These are phyloP conservation scores for Puffinus mauretanicus DNA, from an alignment of 2,113 vertebrate genomes.

Conservation along the genomic window DNA sequence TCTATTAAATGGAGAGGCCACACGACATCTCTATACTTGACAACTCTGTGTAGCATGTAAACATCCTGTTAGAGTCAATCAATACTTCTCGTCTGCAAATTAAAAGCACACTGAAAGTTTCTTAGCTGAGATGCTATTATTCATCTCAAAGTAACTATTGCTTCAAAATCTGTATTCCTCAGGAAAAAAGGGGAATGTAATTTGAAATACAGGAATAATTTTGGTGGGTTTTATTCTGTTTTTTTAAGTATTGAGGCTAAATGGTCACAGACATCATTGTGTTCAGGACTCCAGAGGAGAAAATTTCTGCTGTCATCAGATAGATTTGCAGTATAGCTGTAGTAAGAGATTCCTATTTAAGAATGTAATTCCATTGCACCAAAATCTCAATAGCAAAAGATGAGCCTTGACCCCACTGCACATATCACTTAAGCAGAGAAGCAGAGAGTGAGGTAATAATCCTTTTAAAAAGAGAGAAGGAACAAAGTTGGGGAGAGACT, in stretches of 20 bases:
- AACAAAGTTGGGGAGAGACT: accelerated
- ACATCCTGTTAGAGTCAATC: not conserved
- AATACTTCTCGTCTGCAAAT: not conserved
- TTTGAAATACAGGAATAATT: not conserved
- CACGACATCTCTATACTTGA: not conserved
- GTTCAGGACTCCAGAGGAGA: not conserved
- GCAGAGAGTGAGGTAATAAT: not conserved
- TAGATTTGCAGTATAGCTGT: not conserved
- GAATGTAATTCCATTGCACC: not conserved
- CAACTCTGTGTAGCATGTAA: not conserved
- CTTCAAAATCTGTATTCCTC: not conserved
- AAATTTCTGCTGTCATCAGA: not conserved
- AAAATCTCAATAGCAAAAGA: not conserved
- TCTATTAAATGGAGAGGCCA: not conserved
- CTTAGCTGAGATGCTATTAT: not conserved
- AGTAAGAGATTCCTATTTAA: not conserved
- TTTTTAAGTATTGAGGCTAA: not conserved
- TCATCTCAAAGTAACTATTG: not conserved
- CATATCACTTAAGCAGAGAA: not conserved
- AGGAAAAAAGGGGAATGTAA: not conserved
- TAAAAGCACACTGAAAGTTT: not conserved
- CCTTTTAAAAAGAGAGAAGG: not conserved
- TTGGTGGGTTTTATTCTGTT: not conserved
- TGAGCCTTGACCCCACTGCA: not conserved
- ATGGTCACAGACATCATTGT: not conserved